Percentiles rank a stretch among this genome's conserved stretches.
phyloP scores from a whole-genome alignment of 2,797 vertebrate species.

The Pogoniulus pusillus region DNA sequence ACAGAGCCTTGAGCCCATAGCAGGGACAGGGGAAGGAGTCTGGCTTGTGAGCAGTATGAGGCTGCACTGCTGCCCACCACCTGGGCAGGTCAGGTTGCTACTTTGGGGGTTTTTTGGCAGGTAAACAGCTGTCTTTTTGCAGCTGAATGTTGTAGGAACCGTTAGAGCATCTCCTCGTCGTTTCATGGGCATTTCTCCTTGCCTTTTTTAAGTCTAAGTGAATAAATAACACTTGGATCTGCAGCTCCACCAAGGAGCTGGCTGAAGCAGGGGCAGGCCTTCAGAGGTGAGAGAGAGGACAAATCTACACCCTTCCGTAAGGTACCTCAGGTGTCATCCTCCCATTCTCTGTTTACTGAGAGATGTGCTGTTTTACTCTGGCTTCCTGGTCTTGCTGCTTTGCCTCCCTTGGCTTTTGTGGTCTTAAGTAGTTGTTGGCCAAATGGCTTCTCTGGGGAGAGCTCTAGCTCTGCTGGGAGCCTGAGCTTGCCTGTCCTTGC shows the following conservation, averaged over 20 bases:
- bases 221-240: neutral
- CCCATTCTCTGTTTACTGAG: neutral
- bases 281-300: neutral
- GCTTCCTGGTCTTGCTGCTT: neutral
- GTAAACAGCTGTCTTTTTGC: neutral
- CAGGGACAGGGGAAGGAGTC: neutral
- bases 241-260: neutral
- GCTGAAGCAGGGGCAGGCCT: neutral
- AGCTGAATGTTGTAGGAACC: neutral
- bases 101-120: neutral
- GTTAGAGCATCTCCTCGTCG: neutral
- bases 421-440: neutral
- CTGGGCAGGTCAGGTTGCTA: neutral
- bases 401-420: neutral
- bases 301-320: neutral
- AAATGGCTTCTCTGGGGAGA: neutral
- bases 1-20: neutral
- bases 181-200: neutral
- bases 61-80: neutral
- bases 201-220: neutral
- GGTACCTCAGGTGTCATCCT: neutral
- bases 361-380: accelerated
- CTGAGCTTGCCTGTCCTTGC: neutral
- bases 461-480: neutral
- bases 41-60: neutral